phyloP scores from a whole-genome alignment of 2,113 vertebrate genomes.

The Platichthys stellatus region DNA sequence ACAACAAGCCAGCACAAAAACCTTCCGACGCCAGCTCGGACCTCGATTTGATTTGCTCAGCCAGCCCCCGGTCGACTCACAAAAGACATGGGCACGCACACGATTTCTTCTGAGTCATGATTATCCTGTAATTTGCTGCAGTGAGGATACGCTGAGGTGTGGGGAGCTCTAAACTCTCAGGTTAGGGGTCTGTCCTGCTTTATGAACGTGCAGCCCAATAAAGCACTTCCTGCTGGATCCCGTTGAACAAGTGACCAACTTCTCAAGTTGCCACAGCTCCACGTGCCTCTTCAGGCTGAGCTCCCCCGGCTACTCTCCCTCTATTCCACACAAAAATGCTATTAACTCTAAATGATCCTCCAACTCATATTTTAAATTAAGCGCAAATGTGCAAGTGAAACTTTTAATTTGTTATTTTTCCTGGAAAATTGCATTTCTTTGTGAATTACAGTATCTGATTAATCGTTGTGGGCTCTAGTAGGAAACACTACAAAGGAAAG shows the following conservation, averaged over 20 bases:
- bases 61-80: background rate
- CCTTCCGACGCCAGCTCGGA: constrained; percentile 8
- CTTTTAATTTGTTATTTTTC: constrained; percentile 17
- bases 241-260: constrained; percentile 57
- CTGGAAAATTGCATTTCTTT: background rate
- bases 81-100: background rate
- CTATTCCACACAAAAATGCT: constrained; percentile 51
- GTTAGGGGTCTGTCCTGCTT: constrained; percentile 35
- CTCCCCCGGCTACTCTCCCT: constrained; percentile 33
- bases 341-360: constrained; percentile 14
- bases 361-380: background rate
- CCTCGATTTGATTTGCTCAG: constrained; percentile 31
- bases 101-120: constrained; percentile 26
- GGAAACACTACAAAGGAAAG: constrained; percentile 33
- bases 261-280: constrained; percentile 58
- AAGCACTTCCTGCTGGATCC: constrained; percentile 72
- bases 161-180: constrained; percentile 8
- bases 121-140: constrained; percentile 23
- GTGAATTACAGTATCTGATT: background rate
- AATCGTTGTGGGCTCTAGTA: background rate
- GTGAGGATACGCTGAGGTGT: constrained; percentile 14
- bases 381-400: background rate
- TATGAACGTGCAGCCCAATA: constrained; percentile 56
- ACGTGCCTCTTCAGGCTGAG: constrained; percentile 9
- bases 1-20: constrained; percentile 53